Percentiles rank a stretch among this genome's conserved stretches.
These are phyloP conservation scores for Aspidiotus destructor DNA, from an alignment of 2,888 invertebrate genomes.

Conservation along the genomic window DNA sequence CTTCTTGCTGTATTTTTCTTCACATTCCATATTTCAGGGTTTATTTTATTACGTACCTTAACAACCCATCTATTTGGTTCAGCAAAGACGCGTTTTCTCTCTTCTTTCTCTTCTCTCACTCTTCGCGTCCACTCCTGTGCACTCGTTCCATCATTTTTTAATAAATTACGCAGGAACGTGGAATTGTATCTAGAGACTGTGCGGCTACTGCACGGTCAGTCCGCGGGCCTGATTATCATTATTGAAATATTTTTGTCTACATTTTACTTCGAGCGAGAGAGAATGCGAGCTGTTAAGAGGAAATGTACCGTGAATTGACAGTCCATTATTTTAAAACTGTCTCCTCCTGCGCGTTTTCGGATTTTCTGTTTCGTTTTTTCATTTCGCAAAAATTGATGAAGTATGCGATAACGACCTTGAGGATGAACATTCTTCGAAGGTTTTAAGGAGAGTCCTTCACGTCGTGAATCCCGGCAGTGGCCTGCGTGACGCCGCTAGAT, in stretches of 20 bases:
- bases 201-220: neutral
- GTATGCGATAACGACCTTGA: too few species aligned
- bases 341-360: too few species aligned
- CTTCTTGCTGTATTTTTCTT: constrained; percentile 13
- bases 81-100: constrained; percentile 7
- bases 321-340: too few species aligned
- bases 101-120: neutral
- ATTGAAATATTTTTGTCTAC: constrained; percentile 4
- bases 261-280: neutral
- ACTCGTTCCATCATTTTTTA: neutral
- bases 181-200: neutral
- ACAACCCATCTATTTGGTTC: constrained; percentile 12
- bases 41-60: constrained; percentile 19
- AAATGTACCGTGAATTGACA: too few species aligned
- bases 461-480: too few species aligned
- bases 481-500: too few species aligned
- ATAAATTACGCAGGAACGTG: neutral
- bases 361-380: too few species aligned
- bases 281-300: too few species aligned
- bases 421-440: too few species aligned
- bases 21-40: constrained; percentile 24
- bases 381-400: too few species aligned
- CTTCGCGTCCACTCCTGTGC: neutral
- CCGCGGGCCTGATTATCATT: neutral
- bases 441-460: too few species aligned